Base-by-base conservation (phyloP, 2,888 invertebrate species). In the Ectemnius cavifrons region DNA sequence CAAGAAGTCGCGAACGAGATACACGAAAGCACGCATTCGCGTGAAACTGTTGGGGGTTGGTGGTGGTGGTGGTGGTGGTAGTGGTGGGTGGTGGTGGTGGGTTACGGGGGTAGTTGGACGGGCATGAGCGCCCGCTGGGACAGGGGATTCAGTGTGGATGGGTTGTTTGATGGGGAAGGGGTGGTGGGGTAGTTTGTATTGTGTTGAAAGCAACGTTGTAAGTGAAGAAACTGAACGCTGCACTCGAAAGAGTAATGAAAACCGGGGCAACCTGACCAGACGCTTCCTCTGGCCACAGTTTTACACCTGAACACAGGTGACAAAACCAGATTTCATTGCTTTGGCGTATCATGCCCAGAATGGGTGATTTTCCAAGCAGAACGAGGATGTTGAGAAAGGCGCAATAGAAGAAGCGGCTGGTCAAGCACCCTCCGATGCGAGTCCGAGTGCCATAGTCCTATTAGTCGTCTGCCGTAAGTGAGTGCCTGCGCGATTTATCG, bases 201-300 rank as follows among this genome's bases (percentile, higher is more conserved):
- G 90, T 90, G 89, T 89, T 80, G 86, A 90, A 91, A 91, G 87
- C 87, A 91, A 91, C 87, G 86, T 85, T 85, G 86, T 91, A 91
- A 91, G 90, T 90, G 90, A 91, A 91, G 84, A 84, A 91, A 91
- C 91, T 86, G 85, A 91, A 91, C 86, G 88, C 86, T 91, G 89
- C 88, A 89, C 87, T 88, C 86, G 86, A 88, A 89, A 88, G 85
- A 89, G 82, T 85, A 88, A 87, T 86, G 86, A 89, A 88, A 84
- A 83, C 80, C 23, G 75, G 82, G 75, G 83, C 83, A 77, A 85
- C 85, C 84, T 83, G 84, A 70, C 83, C 84, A 52, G 6, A 4
- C 4, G 13, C 52, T 16, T 16, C 52, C 16, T 52, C 14, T 4
- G 52, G 16, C 52, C 16, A 8, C 37, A n/a, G 52, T 52, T 6